These are phyloP conservation scores for Amblyjoppa proteus DNA, from an alignment of 2,888 invertebrate species.

Conservation along the genomic window DNA sequence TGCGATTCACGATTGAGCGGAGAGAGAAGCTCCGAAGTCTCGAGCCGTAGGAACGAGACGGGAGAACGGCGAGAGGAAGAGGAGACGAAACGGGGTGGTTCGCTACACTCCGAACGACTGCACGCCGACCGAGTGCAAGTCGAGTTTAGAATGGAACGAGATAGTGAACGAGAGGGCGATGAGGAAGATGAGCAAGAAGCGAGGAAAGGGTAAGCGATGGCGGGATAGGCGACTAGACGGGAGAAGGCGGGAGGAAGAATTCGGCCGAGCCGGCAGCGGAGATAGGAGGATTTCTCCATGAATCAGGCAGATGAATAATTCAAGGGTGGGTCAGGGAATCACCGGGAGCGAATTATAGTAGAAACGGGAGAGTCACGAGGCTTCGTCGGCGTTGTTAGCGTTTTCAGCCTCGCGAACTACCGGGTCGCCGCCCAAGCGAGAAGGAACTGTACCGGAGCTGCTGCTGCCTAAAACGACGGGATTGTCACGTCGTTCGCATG, in stretches of 20 bases:
- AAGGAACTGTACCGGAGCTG: background rate
- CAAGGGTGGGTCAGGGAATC: slow-evolving; percentile 70
- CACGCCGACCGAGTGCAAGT: background rate
- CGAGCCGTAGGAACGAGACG: slow-evolving; percentile 18
- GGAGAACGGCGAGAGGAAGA: slow-evolving; percentile 36
- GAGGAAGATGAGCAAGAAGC: slow-evolving; percentile 18
- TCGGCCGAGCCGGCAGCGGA: background rate
- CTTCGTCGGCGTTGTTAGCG: slow-evolving; percentile 16
- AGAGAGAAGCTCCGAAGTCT: slow-evolving; percentile 17
- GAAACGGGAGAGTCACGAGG: slow-evolving; percentile 59
- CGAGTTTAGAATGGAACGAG: slow-evolving; percentile 25
- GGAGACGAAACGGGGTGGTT: slow-evolving; percentile 57
- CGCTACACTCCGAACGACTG: slow-evolving; percentile 50
- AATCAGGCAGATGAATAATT: slow-evolving; percentile 76
- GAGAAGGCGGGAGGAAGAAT: slow-evolving; percentile 1
- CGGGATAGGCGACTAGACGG: slow-evolving; percentile 3
- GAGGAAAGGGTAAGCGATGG: background rate
- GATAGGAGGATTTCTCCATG: slow-evolving; percentile 65
- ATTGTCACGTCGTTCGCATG: background rate
- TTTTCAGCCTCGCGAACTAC: background rate
- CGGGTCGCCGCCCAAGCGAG: background rate
- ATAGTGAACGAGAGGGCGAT: slow-evolving; percentile 14
- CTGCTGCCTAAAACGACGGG: background rate
- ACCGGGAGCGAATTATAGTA: slow-evolving; percentile 72
- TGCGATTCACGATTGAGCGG: slow-evolving; percentile 63